Percentiles rank a stretch among this genome's conserved stretches.
phyloP scores from a whole-genome alignment of 2,888 invertebrate genomes.

The Orchestes rusci region DNA sequence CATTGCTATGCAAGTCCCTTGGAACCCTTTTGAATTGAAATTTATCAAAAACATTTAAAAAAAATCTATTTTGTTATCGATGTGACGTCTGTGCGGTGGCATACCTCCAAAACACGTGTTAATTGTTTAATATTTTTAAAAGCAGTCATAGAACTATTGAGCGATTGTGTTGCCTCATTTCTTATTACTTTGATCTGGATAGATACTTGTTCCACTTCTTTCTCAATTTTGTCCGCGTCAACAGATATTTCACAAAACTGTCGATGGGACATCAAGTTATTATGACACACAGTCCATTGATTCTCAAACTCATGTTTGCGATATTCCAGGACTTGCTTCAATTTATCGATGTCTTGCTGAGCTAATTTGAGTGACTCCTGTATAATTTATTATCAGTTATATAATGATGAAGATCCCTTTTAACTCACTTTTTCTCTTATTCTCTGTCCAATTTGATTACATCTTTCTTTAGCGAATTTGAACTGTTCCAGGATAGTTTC shows the following conservation, averaged over 20 bases:
- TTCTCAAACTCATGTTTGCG: slow-evolving; percentile 58
- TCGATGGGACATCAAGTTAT: slow-evolving; percentile 54
- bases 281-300: slow-evolving; percentile 53
- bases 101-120: slow-evolving; percentile 70
- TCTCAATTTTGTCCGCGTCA: slow-evolving; percentile 63
- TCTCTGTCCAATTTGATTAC: slow-evolving; percentile 58
- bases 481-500: slow-evolving; percentile 60
- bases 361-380: slow-evolving; percentile 60
- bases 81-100: no score
- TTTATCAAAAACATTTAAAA: slow-evolving; percentile 4
- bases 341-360: slow-evolving; percentile 60
- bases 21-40: no score
- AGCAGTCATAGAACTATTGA: slow-evolving; percentile 61
- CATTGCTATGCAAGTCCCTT: no score
- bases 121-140: slow-evolving; percentile 67
- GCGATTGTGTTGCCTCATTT: slow-evolving; percentile 65
- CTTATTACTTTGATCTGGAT: slow-evolving; percentile 56
- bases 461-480: slow-evolving; percentile 58
- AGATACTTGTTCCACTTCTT: slow-evolving; percentile 60
- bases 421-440: slow-evolving; percentile 54
- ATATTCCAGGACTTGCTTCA: slow-evolving; percentile 55
- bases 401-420: not conserved
- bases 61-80: no score
- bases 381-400: slow-evolving; percentile 16
- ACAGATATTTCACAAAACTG: slow-evolving; percentile 60